phyloP scores from a whole-genome alignment of 2,113 vertebrate genomes.

The Thryonomys swinderianus region DNA sequence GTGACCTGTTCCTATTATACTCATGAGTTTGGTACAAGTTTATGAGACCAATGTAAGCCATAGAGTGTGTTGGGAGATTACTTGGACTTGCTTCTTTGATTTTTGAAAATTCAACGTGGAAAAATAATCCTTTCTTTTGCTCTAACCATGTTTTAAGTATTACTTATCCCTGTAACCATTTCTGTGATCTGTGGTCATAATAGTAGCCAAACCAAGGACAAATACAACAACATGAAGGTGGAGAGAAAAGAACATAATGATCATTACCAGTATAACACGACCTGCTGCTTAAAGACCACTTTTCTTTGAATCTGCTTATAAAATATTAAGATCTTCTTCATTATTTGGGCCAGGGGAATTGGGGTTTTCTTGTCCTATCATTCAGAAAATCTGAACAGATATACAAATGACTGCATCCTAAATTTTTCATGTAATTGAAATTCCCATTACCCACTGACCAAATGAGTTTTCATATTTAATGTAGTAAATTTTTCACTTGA shows the following conservation, averaged over 20 bases:
- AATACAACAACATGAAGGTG: neutral
- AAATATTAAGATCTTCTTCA: neutral
- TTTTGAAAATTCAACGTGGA: neutral
- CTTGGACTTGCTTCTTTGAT: neutral
- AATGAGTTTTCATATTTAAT: neutral
- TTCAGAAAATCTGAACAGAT: neutral
- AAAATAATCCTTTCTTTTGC: neutral
- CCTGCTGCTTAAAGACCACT: neutral
- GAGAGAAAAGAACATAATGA: neutral
- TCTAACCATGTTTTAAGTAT: neutral
- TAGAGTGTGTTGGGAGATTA: neutral
- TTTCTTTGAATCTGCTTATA: neutral
- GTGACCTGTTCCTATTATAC: neutral
- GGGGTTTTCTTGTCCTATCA: neutral
- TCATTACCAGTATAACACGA: neutral
- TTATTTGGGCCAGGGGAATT: neutral
- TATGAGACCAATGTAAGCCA: neutral
- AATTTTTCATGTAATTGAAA: neutral
- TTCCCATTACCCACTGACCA: neutral
- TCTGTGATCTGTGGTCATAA: neutral
- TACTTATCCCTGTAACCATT: neutral
- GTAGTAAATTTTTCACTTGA: too few relatives aligned
- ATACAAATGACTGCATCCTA: neutral
- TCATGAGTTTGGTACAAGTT: neutral
- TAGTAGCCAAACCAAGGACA: neutral